Conservation (phyloP, 2,888 invertebrate genomes). For the Drosophila pegasa region DNA sequence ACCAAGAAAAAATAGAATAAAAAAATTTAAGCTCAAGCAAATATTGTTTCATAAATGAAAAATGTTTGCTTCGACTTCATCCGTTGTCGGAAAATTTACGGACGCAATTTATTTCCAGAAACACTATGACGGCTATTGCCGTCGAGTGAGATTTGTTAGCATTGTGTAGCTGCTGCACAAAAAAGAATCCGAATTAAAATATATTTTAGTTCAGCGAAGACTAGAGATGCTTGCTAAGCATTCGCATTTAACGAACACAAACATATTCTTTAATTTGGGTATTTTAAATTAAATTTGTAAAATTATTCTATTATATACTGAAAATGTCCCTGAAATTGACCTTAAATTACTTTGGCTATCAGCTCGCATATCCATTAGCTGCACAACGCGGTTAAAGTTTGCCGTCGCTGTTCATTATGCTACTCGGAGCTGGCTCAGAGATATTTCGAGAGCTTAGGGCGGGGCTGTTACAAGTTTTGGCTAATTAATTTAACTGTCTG, state of each 20-base stretch:
- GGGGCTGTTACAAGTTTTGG: slow-evolving; percentile 23
- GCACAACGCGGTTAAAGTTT: neutral
- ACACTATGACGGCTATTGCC: too few species aligned
- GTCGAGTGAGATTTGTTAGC: slow-evolving; percentile 18
- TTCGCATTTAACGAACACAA: too few species aligned
- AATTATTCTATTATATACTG: neutral
- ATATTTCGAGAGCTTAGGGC: slow-evolving; percentile 14
- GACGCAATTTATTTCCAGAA: slow-evolving; percentile 1
- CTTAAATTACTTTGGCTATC: neutral
- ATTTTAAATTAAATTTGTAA: neutral
- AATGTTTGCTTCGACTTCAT: slow-evolving; percentile 16
- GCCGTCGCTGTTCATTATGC: slow-evolving; percentile 16
- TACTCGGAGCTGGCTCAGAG: slow-evolving; percentile 8
- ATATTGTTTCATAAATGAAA: slow-evolving; percentile 2
- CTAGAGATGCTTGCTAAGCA: too few species aligned
- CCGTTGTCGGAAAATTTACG: slow-evolving; percentile 19
- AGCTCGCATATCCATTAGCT: neutral
- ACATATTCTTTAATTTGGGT: too few species aligned
- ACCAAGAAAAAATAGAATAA: slow-evolving; percentile 17
- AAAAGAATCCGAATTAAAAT: too few species aligned
- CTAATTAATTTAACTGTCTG: slow-evolving; percentile 51
- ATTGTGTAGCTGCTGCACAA: neutral
- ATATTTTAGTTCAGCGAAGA: too few species aligned
- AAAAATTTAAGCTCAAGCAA: slow-evolving; percentile 33
- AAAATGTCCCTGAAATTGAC: neutral